Base-by-base conservation (phyloP, 2,797 vertebrate genomes). In the Orestias chungarensis region DNA sequence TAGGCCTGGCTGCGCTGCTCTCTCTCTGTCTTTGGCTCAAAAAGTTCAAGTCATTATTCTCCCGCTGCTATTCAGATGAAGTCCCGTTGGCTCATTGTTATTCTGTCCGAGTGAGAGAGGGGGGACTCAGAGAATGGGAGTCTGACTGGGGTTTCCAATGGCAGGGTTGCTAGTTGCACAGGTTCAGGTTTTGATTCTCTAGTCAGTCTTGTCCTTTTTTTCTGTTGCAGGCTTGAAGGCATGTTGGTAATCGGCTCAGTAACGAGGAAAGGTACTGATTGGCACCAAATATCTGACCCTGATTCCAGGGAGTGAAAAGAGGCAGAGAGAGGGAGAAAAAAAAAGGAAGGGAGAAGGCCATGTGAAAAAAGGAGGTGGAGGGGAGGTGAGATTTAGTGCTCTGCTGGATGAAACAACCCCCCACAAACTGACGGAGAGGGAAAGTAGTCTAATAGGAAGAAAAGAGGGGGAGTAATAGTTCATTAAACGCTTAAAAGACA, bases 31-130 rank as follows among this genome's bases (percentile, higher is more conserved):
- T 86, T 70, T 86, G 85, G 88, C 82, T 89, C 79, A 71, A 93
- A 93, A 92, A 91, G 88, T 92, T 85, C 89, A 90, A 88, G 91
- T 92, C 92, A 94, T 94, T 94, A 93, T 93, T 93, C 92, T 92
- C 83, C 88, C 85, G 86, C 88, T 88, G 85, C 92, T 83, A 93
- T 94, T 95, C 92, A 94, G 79, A 33, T 61, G 67, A 81, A 87
- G 83, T 93, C 91, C 94, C 78, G 86, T 92, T 89, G 90, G 89
- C 94, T 95, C 95, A 95, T 95, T 95, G 93, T 95, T 94, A 95
- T 95, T 95, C 94, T 90, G 91, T 33, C 92, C 89, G 84, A 93
- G 93, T 90, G 92, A 86, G 87, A 79, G 86, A 79, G 87, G 86
- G n/a, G 90, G 66, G 81, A 79, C 82, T 73, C 76, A 68, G 89